phyloP scores from a whole-genome alignment of 1,140 invertebrate species.

The Macrostomum lignano region DNA sequence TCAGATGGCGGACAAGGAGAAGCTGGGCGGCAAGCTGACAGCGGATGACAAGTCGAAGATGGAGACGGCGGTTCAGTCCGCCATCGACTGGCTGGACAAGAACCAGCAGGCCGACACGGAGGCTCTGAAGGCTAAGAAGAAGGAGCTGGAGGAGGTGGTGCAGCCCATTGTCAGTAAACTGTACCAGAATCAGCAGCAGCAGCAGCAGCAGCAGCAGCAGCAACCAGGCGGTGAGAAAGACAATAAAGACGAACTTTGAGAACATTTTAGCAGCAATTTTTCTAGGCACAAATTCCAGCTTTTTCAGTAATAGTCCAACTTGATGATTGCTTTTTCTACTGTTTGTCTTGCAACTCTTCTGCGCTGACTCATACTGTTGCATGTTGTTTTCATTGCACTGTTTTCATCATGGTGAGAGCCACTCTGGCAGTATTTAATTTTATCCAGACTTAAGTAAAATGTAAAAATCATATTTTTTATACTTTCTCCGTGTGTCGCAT shows the following conservation, averaged over 20 bases:
- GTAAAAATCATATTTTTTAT: too few relatives aligned
- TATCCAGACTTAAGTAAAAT: too few relatives aligned
- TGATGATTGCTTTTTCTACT: too few relatives aligned
- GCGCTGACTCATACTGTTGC: too few relatives aligned
- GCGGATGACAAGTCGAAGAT: slow-evolving; percentile 49
- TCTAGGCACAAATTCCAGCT: too few relatives aligned
- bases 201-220: slow-evolving; percentile 9
- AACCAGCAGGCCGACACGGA: slow-evolving; percentile 73
- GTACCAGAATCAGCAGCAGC: slow-evolving; percentile 12
- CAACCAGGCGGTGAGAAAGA: slow-evolving; percentile 7
- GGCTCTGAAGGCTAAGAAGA: slow-evolving; percentile 68
- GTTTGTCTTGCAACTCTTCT: too few relatives aligned
- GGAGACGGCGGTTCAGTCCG: not conserved
- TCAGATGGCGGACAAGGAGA: slow-evolving; percentile 84
- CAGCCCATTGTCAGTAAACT: slow-evolving; percentile 43
- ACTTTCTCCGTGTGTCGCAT: too few relatives aligned
- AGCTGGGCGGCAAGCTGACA: slow-evolving; percentile 63
- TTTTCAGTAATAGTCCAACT: too few relatives aligned
- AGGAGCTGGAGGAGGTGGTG: slow-evolving; percentile 48
- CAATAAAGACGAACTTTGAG: slow-evolving; percentile 6
- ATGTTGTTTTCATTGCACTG: too few relatives aligned
- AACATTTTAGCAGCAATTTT: too few relatives aligned
- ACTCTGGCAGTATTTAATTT: too few relatives aligned
- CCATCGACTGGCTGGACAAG: slow-evolving; percentile 82
- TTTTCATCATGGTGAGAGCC: too few relatives aligned